These are phyloP conservation scores for Xylota sylvarum DNA, from an alignment of 2,888 invertebrate genomes.

Conservation along the genomic window DNA sequence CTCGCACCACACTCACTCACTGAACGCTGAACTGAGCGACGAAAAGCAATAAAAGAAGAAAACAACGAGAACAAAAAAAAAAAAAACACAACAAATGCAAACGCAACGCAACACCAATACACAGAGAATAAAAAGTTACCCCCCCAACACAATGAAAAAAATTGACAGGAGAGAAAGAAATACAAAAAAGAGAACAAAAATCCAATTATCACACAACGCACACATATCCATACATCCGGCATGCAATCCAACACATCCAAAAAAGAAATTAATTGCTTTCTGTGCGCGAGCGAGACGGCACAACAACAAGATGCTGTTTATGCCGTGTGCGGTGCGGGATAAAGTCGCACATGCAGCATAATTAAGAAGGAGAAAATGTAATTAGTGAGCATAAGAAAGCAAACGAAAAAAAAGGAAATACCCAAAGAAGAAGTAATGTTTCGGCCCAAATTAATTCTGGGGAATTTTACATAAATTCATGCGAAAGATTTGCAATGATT, in stretches of 20 bases:
- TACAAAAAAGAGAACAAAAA: conserved; percentile 75
- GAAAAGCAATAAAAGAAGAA: conserved; percentile 12
- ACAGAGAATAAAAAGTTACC: conserved; percentile 11
- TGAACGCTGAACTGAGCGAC: neutral
- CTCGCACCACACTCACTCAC: conserved; percentile 2
- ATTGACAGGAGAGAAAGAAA: conserved; percentile 69
- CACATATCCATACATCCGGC: conserved; percentile 75
- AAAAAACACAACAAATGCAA: conserved; percentile 26
- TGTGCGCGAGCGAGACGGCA: conserved; percentile 71
- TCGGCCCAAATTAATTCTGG: conserved; percentile 75
- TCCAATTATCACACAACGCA: conserved; percentile 77
- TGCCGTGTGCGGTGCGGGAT: conserved; percentile 60
- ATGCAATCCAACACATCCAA: conserved; percentile 75
- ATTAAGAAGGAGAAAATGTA: conserved; percentile 77
- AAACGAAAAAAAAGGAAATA: conserved; percentile 26
- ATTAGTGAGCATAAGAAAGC: conserved; percentile 73
- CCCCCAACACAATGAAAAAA: conserved; percentile 59
- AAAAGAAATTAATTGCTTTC: conserved; percentile 77
- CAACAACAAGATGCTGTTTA: conserved; percentile 75
- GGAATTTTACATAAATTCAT: conserved; percentile 70
- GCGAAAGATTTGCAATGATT: conserved; percentile 64
- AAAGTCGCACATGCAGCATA: conserved; percentile 77
- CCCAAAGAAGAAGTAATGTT: conserved; percentile 42
- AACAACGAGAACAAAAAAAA: conserved; percentile 6
- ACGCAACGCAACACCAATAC: conserved; percentile 55